Conservation (phyloP, 2,797 vertebrate species). For the Chaetodon trifasciatus region DNA sequence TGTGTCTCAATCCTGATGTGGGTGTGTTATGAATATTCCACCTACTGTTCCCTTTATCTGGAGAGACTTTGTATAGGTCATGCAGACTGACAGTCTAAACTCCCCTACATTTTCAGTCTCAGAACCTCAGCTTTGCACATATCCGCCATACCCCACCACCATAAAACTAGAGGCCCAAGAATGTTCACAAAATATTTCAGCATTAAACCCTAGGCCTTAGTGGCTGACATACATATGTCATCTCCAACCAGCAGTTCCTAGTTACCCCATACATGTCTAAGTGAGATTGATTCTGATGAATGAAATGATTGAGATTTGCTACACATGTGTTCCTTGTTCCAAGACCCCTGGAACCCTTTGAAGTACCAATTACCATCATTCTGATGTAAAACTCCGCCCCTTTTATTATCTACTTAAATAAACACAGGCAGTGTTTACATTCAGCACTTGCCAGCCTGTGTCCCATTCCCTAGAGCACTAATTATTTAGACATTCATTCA, state of each 20-base stretch:
- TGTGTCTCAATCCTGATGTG: too few species aligned
- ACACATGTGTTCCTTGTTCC: not conserved
- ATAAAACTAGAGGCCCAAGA: not conserved
- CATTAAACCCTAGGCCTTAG: too few species aligned
- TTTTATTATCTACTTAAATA: conserved; percentile 4
- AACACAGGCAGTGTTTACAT: conserved; percentile 28
- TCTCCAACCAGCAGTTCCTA: not conserved
- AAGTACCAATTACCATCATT: not conserved
- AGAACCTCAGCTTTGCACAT: not conserved
- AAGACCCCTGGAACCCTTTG: not conserved
- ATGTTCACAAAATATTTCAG: too few species aligned
- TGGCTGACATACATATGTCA: not conserved
- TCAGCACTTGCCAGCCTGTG: conserved; percentile 27
- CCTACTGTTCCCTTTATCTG: too few species aligned
- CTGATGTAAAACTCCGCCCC: not conserved
- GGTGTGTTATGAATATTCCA: too few species aligned
- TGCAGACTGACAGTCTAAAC: too few species aligned
- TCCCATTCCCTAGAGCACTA: conserved; percentile 45
- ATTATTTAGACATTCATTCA: conserved; percentile 58
- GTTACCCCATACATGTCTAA: not conserved
- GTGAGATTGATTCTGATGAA: not conserved
- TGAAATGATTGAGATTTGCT: not conserved
- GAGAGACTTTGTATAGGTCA: too few species aligned
- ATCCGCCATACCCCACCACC: too few species aligned
- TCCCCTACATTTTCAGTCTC: not conserved